Evolutionary conservation across 1,140 invertebrate species (phyloP), one percentile per base, ranked within the genome.

Genomic region (Sipha flava): DNA sequence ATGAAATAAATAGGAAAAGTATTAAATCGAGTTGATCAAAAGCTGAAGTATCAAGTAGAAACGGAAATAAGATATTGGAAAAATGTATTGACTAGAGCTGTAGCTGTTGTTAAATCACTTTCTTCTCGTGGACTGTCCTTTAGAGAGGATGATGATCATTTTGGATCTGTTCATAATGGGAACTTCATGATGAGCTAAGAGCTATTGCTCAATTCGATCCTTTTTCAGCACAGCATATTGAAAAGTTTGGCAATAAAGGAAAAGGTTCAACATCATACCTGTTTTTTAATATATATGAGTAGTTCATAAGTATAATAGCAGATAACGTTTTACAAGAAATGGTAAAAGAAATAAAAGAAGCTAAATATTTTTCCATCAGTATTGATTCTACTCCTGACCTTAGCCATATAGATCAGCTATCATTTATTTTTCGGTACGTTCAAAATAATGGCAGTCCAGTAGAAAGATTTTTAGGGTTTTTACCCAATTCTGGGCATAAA

Each of bases 301-400:
- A 84, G 81, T 79, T 84, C 43, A 82, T 82, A 62, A 37, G 62
- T 34, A 59, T 83, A 16, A 81, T 83, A 47, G 81, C 59, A 31
- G 49, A 81, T 34, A 80, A 83, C 70, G 80, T 83, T 18, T 9
- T 49, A 59, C 31, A 73, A n/a, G 47, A 70, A 64, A 82, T 83
- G 47, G 70, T 83, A 45, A 62, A 83, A 21, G 82, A 86, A 83
- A 66, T 85, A 31, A 85, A 83, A 81, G 54, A 81, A 73, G 81
- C 83, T n/a, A 84, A 84, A 81, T 87, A 87, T 82, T 87, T 83
- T 82, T 83, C 83, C 57, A 82, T 85, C 3, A 49, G 45, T 31
- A 31, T 81, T 34, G 80, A 81, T 68, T 81, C 80, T n/a, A 77
- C 72, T 5, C 54, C 72, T 14, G 80, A 77, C 18, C 52, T 81